Evolutionary conservation across 2,888 invertebrate species (phyloP).

Genomic region (Microdon myrmicae): DNA sequence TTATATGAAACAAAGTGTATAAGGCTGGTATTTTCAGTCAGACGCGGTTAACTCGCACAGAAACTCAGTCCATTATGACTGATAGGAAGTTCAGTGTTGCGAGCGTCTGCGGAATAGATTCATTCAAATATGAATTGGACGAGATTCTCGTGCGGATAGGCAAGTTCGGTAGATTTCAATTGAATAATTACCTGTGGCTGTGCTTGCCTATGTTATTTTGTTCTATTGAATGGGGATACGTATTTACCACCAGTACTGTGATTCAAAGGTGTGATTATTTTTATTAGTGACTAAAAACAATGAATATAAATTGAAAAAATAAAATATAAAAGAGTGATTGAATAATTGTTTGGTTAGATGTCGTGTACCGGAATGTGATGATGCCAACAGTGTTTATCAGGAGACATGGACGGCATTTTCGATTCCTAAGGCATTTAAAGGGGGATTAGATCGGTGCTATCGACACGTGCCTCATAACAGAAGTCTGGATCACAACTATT

Average conservation of each 20-base stretch:
- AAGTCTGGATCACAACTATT: slow-evolving; percentile 55
- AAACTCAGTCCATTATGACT: too few relatives aligned
- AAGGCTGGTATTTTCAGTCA: too few relatives aligned
- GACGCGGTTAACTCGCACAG: too few relatives aligned
- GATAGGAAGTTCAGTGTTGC: too few relatives aligned
- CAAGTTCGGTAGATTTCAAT: slow-evolving; percentile 76
- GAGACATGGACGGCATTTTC: slow-evolving; percentile 69
- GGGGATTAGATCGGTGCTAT: slow-evolving; percentile 66
- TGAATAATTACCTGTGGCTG: slow-evolving; percentile 71
- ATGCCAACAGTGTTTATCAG: slow-evolving; percentile 55
- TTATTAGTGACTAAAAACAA: neutral
- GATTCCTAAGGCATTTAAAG: slow-evolving; percentile 64
- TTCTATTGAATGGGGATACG: slow-evolving; percentile 74
- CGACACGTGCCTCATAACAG: slow-evolving; percentile 60
- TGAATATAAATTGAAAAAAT: neutral
- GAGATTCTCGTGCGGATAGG: slow-evolving; percentile 67
- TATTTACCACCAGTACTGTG: slow-evolving; percentile 77
- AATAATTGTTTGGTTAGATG: slow-evolving; percentile 60
- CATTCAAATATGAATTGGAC: slow-evolving; percentile 59
- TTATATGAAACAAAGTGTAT: too few relatives aligned
- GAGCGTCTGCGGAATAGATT: too few relatives aligned
- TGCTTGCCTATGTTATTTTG: slow-evolving; percentile 74
- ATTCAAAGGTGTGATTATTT: slow-evolving; percentile 71
- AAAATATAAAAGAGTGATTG: neutral
- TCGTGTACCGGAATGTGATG: slow-evolving; percentile 65